Percentiles rank a stretch among this genome's conserved stretches.
phyloP scores from a whole-genome alignment of 2,797 vertebrate genomes.

The Poecilia gillii region DNA sequence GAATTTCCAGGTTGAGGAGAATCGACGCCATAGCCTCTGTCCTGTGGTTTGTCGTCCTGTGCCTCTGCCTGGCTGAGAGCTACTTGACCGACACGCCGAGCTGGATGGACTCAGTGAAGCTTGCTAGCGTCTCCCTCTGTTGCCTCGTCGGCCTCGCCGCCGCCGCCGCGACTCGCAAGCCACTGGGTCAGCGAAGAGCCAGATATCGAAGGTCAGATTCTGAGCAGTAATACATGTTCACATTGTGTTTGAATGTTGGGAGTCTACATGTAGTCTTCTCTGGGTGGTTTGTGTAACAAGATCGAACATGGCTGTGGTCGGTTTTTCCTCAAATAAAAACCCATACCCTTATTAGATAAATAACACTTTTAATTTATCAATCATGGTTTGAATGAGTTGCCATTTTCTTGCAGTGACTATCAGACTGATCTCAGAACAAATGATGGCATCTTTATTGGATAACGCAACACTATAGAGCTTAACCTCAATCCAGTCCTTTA shows the following conservation, averaged over 20 bases:
- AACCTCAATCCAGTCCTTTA: too few relatives aligned
- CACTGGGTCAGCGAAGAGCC: conserved; percentile 85
- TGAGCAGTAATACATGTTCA: conserved; percentile 81
- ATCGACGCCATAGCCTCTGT: conserved; percentile 90
- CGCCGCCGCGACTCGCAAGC: conserved; percentile 89
- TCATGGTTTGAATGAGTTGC: neutral
- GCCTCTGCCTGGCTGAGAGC: conserved; percentile 83
- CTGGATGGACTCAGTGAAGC: conserved; percentile 89
- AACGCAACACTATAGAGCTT: neutral
- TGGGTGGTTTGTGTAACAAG: conserved; percentile 6
- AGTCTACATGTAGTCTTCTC: conserved; percentile 8
- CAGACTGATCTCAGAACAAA: neutral
- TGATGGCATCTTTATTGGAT: neutral
- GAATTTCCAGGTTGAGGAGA: conserved; percentile 85
- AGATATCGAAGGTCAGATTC: conserved; percentile 98
- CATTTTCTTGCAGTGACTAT: neutral
- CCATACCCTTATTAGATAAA: neutral
- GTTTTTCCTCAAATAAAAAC: conserved; percentile 15
- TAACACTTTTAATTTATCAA: neutral
- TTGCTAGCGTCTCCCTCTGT: conserved; percentile 86
- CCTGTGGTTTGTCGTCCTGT: conserved; percentile 89
- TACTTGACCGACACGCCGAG: conserved; percentile 74
- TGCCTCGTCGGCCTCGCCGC: conserved; percentile 93
- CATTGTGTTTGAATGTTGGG: conserved; percentile 44
- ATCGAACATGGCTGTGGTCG: neutral